Evolutionary conservation across 2,797 vertebrate species (phyloP).

Genomic region (Monodelphis domestica): DNA sequence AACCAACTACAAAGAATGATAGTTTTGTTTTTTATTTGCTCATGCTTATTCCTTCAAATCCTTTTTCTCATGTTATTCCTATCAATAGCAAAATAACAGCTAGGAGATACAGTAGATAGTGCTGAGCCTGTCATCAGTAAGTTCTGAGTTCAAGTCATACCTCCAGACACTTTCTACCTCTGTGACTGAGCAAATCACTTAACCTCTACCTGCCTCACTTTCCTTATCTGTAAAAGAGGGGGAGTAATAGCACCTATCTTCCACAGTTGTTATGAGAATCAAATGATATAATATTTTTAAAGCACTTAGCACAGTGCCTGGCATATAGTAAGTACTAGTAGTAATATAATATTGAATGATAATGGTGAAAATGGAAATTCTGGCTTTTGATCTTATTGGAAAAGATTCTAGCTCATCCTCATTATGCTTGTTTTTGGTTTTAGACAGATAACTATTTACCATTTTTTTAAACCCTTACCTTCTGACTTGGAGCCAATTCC

Average conservation of each 20-base stretch:
- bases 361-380: not conserved
- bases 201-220: not conserved
- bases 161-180: not conserved
- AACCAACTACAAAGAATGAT: not conserved
- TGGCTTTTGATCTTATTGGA: not conserved
- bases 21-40: not conserved
- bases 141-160: not conserved
- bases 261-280: not conserved
- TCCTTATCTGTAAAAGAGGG: not conserved
- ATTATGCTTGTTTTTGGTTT: not conserved
- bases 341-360: not conserved
- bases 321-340: not conserved
- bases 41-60: not conserved
- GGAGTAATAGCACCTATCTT: not conserved
- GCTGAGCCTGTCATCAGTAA: not conserved
- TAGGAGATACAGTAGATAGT: not conserved
- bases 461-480: too few species aligned
- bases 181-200: not conserved
- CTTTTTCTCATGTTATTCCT: not conserved
- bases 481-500: too few species aligned
- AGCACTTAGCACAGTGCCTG: not conserved
- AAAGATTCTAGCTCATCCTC: not conserved
- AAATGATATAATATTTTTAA: not conserved
- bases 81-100: not conserved
- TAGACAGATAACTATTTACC: not conserved